Base-by-base conservation (phyloP, 2,113 vertebrate species). In the Tyto alba region DNA sequence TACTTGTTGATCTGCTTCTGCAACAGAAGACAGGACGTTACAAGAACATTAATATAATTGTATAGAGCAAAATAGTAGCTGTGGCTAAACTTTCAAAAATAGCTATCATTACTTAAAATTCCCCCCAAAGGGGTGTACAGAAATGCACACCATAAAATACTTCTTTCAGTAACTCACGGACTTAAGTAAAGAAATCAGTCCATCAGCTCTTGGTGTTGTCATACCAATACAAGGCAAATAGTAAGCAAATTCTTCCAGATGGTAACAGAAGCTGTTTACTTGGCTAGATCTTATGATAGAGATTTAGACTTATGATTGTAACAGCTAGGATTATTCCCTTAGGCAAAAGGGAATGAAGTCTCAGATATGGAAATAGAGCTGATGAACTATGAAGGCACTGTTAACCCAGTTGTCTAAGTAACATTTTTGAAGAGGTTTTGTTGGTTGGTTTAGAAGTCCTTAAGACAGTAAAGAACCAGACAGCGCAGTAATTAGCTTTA, bases 1-100 rank as follows among this genome's bases (percentile, higher is more conserved):
- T 1, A 98, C 96, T 83, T 99, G 99, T 12, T 98, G 98, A 53
- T 99, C 99, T 85, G 97, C 93, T 76, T 99, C 98, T 99, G 68
- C n/a, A 92, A 88, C 38, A 48, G 73, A 94, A 92, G 56, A 83
- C 77, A 64, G 10, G 22, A 74, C 0, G 1, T 78, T 63, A 72
- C 10, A 68, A 40, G 18, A 89, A 72, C 23, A 17, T 78, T 43
- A 43, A 52, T 10, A 10, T 16, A 73, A 56, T 4, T 56, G 23
- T 22, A 10, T 3, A 67, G 21, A 72, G 27, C 6, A 30, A 63
- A 92, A 60, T 0, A 71, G 60, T 4, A 85, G n/a, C 10, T 47
- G 29, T 20, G 23, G 20, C 7, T 92, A 48, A 81, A 27, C 30
- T 48, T 85, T 10, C 10, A 48, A 56, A 80, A 79, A 10, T 27